Conservation (phyloP, 2,888 invertebrate species). For the Oligia fasciuncula region DNA sequence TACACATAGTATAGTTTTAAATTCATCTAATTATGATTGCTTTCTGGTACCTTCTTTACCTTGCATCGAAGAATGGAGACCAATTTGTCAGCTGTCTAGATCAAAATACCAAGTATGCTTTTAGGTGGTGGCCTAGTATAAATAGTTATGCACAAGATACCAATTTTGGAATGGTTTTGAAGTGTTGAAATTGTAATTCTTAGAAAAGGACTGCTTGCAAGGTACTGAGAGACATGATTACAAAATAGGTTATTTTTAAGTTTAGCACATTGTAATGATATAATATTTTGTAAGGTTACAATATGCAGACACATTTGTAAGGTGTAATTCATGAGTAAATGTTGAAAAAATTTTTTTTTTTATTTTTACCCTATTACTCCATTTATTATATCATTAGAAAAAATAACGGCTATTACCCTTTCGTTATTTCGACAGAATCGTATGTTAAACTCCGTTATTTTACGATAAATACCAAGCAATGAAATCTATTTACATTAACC, state of each 20-base stretch:
- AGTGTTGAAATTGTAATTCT: conserved; percentile 71
- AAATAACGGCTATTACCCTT: background rate
- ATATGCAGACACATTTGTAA: conserved; percentile 89
- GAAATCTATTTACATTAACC: background rate
- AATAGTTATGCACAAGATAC: conserved; percentile 77
- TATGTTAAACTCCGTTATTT: too few relatives aligned
- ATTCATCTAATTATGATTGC: conserved; percentile 67
- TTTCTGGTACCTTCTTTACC: conserved; percentile 70
- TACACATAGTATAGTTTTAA: conserved; percentile 66
- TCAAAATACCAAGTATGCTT: conserved; percentile 65
- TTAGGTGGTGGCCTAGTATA: conserved; percentile 80
- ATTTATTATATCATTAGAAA: too few relatives aligned
- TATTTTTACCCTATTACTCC: conserved; percentile 38
- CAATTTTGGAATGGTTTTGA: conserved; percentile 62
- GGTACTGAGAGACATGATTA: conserved; percentile 85
- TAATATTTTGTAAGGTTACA: conserved; percentile 88
- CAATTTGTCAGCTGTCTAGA: conserved; percentile 60
- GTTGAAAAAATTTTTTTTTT: conserved; percentile 77
- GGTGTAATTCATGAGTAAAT: conserved; percentile 89
- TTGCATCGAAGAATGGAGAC: conserved; percentile 69
- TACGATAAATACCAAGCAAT: too few relatives aligned
- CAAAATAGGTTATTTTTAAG: conserved; percentile 88
- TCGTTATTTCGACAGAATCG: background rate
- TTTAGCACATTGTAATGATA: conserved; percentile 89
- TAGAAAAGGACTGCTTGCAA: conserved; percentile 84